phyloP scores from a whole-genome alignment of 2,888 invertebrate genomes.

The Anorthoa munda region DNA sequence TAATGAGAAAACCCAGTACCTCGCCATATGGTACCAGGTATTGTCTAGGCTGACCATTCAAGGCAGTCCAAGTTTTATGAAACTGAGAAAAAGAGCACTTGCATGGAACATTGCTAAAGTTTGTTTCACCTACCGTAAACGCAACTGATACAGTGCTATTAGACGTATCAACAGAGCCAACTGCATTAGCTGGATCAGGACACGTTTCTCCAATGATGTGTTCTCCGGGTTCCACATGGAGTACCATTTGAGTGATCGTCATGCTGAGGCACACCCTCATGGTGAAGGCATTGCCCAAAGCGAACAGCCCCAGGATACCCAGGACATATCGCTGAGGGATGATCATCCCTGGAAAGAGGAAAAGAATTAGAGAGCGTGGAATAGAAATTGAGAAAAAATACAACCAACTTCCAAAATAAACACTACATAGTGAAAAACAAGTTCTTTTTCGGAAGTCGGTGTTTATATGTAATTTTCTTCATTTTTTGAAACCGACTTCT shows the following conservation, averaged over 20 bases:
- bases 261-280: slow-evolving; percentile 94
- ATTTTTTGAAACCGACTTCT: no score
- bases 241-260: slow-evolving; percentile 93
- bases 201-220: slow-evolving; percentile 89
- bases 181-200: slow-evolving; percentile 74
- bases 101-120: no score
- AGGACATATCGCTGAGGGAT: slow-evolving; percentile 93
- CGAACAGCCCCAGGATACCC: slow-evolving; percentile 93
- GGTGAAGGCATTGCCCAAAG: slow-evolving; percentile 93
- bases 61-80: no score
- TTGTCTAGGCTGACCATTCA: no score
- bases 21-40: no score
- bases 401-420: no score
- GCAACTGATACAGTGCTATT: slow-evolving; percentile 58
- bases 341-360: slow-evolving; percentile 87
- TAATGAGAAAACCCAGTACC: no score
- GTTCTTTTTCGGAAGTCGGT: no score
- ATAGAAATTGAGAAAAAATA: neutral
- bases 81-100: no score
- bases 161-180: slow-evolving; percentile 49
- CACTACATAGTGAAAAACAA: no score
- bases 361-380: neutral
- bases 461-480: no score
- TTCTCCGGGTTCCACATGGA: slow-evolving; percentile 74
- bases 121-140: slow-evolving; percentile 65